Percentiles rank a stretch among this genome's conserved stretches.
These are phyloP conservation scores for Camponotus fellah DNA, from an alignment of 2,888 invertebrate genomes.

Conservation along the genomic window DNA sequence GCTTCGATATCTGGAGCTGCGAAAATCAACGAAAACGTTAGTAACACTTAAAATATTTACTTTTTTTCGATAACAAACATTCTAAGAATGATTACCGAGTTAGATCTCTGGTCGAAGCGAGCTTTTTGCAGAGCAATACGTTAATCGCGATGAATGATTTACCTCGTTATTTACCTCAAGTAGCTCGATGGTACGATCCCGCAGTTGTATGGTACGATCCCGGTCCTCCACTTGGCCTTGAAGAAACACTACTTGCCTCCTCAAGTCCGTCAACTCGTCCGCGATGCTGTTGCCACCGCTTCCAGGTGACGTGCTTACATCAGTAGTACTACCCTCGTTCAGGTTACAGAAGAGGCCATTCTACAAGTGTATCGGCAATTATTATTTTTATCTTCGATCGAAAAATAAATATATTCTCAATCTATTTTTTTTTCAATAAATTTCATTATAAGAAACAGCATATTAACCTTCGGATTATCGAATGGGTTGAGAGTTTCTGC, in stretches of 20 bases:
- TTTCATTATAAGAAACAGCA: background rate
- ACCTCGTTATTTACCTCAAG: conserved; percentile 87
- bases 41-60: background rate
- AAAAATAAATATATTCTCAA: conserved; percentile 1
- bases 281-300: conserved; percentile 80
- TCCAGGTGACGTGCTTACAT: conserved; percentile 86
- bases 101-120: background rate
- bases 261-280: conserved; percentile 92
- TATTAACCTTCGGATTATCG: conserved; percentile 87
- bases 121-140: conserved; percentile 26
- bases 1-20: conserved; percentile 82
- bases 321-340: conserved; percentile 86
- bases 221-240: conserved; percentile 96
- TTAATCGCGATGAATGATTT: conserved; percentile 37
- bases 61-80: background rate
- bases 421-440: background rate
- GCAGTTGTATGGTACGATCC: conserved; percentile 92
- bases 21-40: conserved; percentile 16
- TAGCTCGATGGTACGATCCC: conserved; percentile 93
- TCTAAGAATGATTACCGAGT: background rate
- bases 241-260: conserved; percentile 93
- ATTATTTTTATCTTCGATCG: conserved; percentile 7
- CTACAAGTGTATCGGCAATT: conserved; percentile 74
- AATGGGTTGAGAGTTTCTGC: conserved; percentile 96
- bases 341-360: conserved; percentile 90